Conservation (phyloP, 2,888 invertebrate genomes). For the Ommatoiulus sabulosus region DNA sequence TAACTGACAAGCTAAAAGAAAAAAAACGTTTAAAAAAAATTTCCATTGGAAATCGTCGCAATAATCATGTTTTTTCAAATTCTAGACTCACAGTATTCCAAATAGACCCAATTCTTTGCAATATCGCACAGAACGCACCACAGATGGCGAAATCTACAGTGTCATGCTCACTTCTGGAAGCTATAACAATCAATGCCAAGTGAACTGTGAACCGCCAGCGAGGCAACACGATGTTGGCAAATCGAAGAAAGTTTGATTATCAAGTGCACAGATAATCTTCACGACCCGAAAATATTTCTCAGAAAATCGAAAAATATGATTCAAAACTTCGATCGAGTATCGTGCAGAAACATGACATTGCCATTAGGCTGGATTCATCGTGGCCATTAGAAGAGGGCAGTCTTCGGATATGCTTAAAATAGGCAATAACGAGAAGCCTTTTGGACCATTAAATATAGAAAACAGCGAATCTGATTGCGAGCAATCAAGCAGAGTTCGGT, state of each 20-base stretch:
- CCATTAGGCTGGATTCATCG: background rate
- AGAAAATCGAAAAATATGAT: background rate
- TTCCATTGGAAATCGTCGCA: no score
- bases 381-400: background rate
- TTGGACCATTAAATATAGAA: slow-evolving; percentile 11
- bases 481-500: background rate
- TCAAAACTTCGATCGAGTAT: background rate
- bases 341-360: background rate
- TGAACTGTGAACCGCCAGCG: no score
- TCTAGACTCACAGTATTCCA: no score
- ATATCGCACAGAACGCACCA: no score
- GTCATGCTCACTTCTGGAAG: no score
- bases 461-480: background rate
- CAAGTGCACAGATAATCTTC: background rate
- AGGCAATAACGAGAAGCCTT: background rate
- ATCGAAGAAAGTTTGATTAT: background rate
- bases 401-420: background rate
- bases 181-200: no score
- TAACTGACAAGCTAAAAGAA: no score
- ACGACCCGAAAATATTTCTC: background rate
- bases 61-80: no score
- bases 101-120: no score
- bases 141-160: no score
- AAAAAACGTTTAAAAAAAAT: no score
- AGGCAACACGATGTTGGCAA: no score